Base-by-base conservation (phyloP, 2,113 vertebrate species). In the Malurus alboscapulatus region DNA sequence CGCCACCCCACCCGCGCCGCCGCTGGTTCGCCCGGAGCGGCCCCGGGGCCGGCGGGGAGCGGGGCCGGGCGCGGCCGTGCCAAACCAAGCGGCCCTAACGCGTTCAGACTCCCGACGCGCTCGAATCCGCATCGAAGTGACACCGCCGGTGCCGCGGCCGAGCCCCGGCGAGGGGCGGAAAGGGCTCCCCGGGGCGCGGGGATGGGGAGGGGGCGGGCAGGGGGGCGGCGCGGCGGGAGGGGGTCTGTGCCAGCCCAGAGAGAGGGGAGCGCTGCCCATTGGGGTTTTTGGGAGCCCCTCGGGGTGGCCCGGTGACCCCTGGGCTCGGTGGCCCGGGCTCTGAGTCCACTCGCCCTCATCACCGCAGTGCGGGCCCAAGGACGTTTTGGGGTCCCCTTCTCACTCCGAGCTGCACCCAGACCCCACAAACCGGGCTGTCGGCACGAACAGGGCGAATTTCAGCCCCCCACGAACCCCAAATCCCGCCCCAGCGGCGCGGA, bases 1-100 rank as follows among this genome's bases (percentile, higher is more conserved):
- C 14, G 0, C 32, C 42, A 10, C 29, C 80, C 40, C 18, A 1
- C 3, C 30, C 6, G 16, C 10, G 25, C 3, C 1, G 10, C 44
- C 20, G 71, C 54, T 3, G 38, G 26, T 40, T 61, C 10, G 62
- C 68, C 50, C 58, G 12, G 67, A 87, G 81, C 12, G 1, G 9
- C 90, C 83, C 73, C 7, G 4, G 61, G 93, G n/a, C 29, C 22
- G 2, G 67, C 5, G 20, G 38, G 40, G 12, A 51, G 27, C 26
- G 13, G 48, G 87, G 59, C 85, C 36, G 67, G 93, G 92, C 79
- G 7, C 4, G 67, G 76, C 55, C n/a, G 72, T 93, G 93, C 18
- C 79, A 97, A 97, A 93, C 92, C 76, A 79, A 94, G 79, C 87
- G 77, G 76, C 91, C 88, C 66, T 96, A 97, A 97, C 95, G 48